These are phyloP conservation scores for Anastatus disparis DNA, from an alignment of 1,140 invertebrate genomes.

Conservation along the genomic window DNA sequence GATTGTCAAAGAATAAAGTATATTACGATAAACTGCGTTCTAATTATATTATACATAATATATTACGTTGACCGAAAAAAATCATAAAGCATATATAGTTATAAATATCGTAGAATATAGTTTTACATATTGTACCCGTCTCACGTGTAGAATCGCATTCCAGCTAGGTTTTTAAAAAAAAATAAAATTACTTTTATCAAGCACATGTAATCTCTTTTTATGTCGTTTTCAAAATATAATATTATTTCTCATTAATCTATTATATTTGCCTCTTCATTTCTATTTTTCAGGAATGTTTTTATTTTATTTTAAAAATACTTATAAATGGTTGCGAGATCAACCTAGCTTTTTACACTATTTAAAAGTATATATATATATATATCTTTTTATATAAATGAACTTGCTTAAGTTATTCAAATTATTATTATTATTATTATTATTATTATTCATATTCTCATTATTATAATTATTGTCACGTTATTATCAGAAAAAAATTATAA, in stretches of 20 bases:
- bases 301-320: neutral
- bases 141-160: slow-evolving; percentile 65
- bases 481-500: slow-evolving; percentile 29
- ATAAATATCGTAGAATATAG: slow-evolving; percentile 63
- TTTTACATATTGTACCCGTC: slow-evolving; percentile 66
- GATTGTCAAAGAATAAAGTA: slow-evolving; percentile 39
- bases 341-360: slow-evolving; percentile 29
- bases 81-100: slow-evolving; percentile 47
- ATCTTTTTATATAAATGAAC: slow-evolving; percentile 23
- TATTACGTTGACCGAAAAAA: slow-evolving; percentile 47
- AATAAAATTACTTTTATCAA: slow-evolving; percentile 63
- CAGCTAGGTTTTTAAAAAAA: slow-evolving; percentile 63
- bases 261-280: slow-evolving; percentile 9
- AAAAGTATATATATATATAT: slow-evolving; percentile 15
- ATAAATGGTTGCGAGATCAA: slow-evolving; percentile 10
- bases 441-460: slow-evolving; percentile 17
- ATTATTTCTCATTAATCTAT: slow-evolving; percentile 11
- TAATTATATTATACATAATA: slow-evolving; percentile 47
- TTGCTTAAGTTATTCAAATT: slow-evolving; percentile 24
- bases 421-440: slow-evolving; percentile 27
- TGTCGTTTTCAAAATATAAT: slow-evolving; percentile 24
- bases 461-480: slow-evolving; percentile 28
- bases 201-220: slow-evolving; percentile 24
- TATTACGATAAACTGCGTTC: slow-evolving; percentile 42
- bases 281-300: slow-evolving; percentile 20